Evolutionary conservation across 1,140 invertebrate genomes (phyloP), one percentile per base, ranked within the genome.

Genomic region (Limonius californicus): DNA sequence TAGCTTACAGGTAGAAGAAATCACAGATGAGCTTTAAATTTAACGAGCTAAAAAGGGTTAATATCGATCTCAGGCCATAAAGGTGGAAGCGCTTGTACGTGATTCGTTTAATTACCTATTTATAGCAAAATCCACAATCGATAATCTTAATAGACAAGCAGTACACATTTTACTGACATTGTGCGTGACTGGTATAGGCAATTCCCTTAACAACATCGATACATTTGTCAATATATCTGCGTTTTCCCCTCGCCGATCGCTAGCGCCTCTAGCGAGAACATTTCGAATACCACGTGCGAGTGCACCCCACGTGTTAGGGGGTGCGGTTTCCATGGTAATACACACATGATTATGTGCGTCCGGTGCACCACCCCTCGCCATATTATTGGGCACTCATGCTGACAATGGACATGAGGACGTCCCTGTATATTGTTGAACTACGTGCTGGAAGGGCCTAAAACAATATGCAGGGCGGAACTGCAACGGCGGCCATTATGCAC

Each of bases 311-410:
- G 54, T 55, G 20, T 42, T 54, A 61, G 59, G 58, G 56, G 59
- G 59, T 47, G 59, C 59, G 59, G 59, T 61, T 61, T 19, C 53
- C 50, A 61, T 55, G 32, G 53, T 16, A 61, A 61, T 50, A 61
- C 59, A 61, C 59, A 61, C 53, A 61, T 61, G 59, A 61, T 61
- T 61, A 61, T 35, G 50, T 54, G 32, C 58, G 59, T 61, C 59
- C 59, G 50, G 59, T 55, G 59, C 16, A 30, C 47, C 59, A 61
- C 59, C 59, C 59, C 59, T 55, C 14, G 30, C 16, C 20, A 12
- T 53, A 42, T 43, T 53, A 61, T 61, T 61, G 59, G 59, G 59
- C 59, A 61, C 27, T 21, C 47, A 42, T 21, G 14, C 47, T 45
- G 47, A 54, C 47, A 54, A 61, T 54, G 47, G 59, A 55, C 47